Evolutionary conservation across 2,113 vertebrate genomes (phyloP).

Genomic region (Zosterops lateralis): DNA sequence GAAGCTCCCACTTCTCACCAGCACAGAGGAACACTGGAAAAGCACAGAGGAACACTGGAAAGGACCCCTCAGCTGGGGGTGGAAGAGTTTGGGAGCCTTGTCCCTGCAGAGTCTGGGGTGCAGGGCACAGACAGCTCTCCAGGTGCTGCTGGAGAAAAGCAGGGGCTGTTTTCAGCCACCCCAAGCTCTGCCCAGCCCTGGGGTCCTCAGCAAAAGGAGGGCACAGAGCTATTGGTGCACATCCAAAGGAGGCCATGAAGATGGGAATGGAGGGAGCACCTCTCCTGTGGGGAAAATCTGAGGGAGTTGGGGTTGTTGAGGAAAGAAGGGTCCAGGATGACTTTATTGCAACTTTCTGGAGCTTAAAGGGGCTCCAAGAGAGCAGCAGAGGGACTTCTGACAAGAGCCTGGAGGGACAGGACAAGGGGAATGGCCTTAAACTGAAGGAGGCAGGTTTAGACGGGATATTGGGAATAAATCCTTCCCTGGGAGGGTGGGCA

Average conservation of each 20-base stretch:
- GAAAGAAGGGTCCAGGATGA: background rate
- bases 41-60: background rate
- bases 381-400: background rate
- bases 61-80: background rate
- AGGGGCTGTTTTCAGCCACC: background rate
- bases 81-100: background rate
- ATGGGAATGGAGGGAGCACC: background rate
- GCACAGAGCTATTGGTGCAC: background rate
- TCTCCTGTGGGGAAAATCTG: background rate
- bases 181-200: background rate
- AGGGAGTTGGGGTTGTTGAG: background rate
- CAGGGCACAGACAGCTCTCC: background rate
- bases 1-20: rapidly evolving
- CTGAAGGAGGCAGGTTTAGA: background rate
- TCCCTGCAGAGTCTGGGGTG: background rate
- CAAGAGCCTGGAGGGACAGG: background rate
- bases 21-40: background rate
- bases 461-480: background rate
- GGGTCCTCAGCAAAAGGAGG: background rate
- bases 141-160: background rate
- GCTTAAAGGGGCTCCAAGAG: background rate
- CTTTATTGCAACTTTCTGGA: background rate
- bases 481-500: rapidly evolving
- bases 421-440: background rate
- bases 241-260: too few relatives aligned